Evolutionary conservation across 2,113 vertebrate genomes (phyloP).

Genomic region (Perca schrenkii): DNA sequence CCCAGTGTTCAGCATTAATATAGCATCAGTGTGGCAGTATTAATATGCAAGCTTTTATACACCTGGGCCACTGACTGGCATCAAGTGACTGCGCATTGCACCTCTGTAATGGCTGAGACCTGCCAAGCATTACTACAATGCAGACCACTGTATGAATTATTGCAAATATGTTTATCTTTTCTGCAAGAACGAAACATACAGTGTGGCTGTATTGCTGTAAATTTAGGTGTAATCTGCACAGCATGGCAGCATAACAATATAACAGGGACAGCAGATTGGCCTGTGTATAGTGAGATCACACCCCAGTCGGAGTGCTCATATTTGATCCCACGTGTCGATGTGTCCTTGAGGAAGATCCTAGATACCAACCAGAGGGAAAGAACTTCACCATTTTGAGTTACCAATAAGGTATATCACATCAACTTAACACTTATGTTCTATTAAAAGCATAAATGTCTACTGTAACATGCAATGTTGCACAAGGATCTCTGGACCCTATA

Average conservation of each 20-base stretch:
- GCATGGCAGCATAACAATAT: slow-evolving; percentile 18
- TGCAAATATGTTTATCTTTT: neutral
- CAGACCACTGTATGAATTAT: neutral
- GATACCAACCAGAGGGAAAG: neutral
- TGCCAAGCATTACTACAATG: neutral
- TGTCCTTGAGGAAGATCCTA: slow-evolving; percentile 35
- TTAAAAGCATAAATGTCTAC: neutral
- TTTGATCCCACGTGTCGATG: neutral
- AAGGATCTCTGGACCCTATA: neutral
- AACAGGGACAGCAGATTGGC: slow-evolving; percentile 49
- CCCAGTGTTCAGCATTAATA: slow-evolving; percentile 37
- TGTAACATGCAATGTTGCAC: neutral
- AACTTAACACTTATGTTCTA: neutral
- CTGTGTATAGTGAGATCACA: slow-evolving; percentile 49
- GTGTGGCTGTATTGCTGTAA: neutral
- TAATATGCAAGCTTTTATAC: slow-evolving; percentile 39
- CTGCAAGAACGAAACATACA: neutral
- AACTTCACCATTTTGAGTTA: neutral
- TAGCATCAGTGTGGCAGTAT: slow-evolving; percentile 15
- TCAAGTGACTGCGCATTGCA: slow-evolving; percentile 19
- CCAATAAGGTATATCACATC: slow-evolving; percentile 1
- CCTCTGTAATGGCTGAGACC: neutral
- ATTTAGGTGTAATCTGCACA: slow-evolving; percentile 14
- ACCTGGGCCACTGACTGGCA: slow-evolving; percentile 2
- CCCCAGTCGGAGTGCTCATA: slow-evolving; percentile 24